Evolutionary conservation across 2,888 invertebrate genomes (phyloP).

Genomic region (Tipula confusa): DNA sequence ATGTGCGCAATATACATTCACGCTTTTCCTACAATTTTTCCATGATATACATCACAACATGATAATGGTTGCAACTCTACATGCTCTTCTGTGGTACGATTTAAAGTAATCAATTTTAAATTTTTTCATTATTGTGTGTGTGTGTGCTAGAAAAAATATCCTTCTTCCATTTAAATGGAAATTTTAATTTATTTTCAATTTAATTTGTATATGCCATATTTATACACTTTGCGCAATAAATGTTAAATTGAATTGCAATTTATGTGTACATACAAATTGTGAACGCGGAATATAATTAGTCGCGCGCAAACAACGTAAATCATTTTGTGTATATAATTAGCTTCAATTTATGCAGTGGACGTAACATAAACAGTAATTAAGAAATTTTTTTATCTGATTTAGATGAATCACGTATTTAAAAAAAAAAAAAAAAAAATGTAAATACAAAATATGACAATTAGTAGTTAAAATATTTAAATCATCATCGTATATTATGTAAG

Average conservation of each 20-base stretch:
- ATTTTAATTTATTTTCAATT: not conserved
- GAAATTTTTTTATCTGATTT: not conserved
- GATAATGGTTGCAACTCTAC: not conserved
- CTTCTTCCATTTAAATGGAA: not conserved
- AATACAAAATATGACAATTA: not conserved
- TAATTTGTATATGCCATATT: not conserved
- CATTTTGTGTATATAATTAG: not conserved
- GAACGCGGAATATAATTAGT: no score
- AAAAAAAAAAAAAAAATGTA: no score
- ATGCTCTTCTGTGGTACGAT: not conserved
- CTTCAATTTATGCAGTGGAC: not conserved
- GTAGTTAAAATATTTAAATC: not conserved
- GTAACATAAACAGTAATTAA: not conserved
- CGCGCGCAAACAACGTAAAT: not conserved
- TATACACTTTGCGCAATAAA: not conserved
- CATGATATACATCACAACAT: not conserved
- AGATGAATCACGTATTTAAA: not conserved
- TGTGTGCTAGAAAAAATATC: not conserved
- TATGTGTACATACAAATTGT: not conserved
- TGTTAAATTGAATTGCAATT: not conserved
- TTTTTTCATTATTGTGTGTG: not conserved
- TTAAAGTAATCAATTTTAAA: not conserved
- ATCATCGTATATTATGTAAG: not conserved
- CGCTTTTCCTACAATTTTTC: not conserved
- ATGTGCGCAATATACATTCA: not conserved